Evolutionary conservation across 2,113 vertebrate species (phyloP).

Genomic region (Propithecus coquereli): DNA sequence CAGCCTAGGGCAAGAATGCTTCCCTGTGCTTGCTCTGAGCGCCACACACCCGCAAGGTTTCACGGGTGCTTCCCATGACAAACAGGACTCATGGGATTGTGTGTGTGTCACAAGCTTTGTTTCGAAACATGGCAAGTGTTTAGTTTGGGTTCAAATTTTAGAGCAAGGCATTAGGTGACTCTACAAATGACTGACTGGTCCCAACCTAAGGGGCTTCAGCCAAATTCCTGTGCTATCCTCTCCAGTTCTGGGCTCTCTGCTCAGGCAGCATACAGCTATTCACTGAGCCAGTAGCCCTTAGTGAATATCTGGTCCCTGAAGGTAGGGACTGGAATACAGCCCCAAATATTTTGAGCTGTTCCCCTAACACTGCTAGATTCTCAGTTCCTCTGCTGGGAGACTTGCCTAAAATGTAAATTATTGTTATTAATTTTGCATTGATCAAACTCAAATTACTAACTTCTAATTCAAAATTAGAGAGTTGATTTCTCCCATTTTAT

Average conservation of each 20-base stretch:
- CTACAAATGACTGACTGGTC: no score
- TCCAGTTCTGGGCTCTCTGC: not conserved
- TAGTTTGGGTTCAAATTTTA: not conserved
- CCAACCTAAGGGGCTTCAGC: not conserved
- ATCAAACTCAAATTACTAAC: not conserved
- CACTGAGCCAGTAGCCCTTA: not conserved
- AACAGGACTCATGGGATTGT: not conserved
- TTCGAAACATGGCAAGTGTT: not conserved
- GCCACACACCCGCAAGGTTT: no score
- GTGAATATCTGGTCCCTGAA: no score
- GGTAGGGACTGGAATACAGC: not conserved
- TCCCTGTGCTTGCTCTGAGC: not conserved
- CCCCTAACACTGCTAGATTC: not conserved
- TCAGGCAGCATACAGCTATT: not conserved
- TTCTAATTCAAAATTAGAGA: not conserved
- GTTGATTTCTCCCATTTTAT: not conserved
- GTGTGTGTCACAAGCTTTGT: not conserved
- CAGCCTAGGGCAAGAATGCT: no score
- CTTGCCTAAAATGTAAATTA: not conserved
- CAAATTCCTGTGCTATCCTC: not conserved
- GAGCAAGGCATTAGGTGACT: not conserved
- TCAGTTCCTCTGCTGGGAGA: not conserved
- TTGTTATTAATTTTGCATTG: not conserved
- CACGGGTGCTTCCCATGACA: not conserved
- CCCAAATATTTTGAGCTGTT: not conserved